These are phyloP conservation scores for Ooceraea biroi DNA, from an alignment of 1,140 invertebrate species.

Conservation along the genomic window DNA sequence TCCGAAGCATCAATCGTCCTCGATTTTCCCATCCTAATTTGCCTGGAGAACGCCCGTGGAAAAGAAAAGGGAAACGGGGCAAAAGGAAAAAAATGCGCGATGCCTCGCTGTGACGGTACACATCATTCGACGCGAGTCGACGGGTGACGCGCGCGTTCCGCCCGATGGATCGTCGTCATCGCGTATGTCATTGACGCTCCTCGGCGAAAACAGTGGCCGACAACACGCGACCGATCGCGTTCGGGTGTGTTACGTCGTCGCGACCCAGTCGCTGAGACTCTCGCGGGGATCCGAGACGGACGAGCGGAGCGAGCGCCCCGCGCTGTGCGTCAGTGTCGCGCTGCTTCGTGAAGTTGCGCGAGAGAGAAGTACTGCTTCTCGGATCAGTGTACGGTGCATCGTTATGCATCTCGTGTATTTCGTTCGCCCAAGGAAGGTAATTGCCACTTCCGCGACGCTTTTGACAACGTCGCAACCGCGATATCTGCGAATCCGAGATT, in stretches of 20 bases:
- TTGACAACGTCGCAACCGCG: not conserved
- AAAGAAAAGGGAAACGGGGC: not conserved
- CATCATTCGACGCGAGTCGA: slow-evolving; percentile 57
- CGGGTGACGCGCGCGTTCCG: slow-evolving; percentile 39
- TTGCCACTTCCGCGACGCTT: not conserved
- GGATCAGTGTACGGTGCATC: slow-evolving; percentile 2
- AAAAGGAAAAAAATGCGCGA: slow-evolving; percentile 70
- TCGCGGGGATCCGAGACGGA: slow-evolving; percentile 3
- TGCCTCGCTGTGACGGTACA: slow-evolving; percentile 52
- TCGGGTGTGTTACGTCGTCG: slow-evolving; percentile 3
- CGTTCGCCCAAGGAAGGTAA: slow-evolving; percentile 18
- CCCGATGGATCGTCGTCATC: slow-evolving; percentile 19
- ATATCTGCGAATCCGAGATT: too few species aligned
- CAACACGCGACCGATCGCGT: slow-evolving; percentile 61
- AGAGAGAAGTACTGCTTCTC: not conserved
- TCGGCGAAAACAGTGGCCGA: slow-evolving; percentile 44
- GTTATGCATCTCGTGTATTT: not conserved
- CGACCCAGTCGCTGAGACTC: not conserved
- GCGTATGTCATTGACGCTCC: slow-evolving; percentile 19
- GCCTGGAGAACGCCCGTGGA: slow-evolving; percentile 63
- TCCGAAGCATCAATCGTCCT: slow-evolving; percentile 76
- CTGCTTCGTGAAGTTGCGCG: not conserved
- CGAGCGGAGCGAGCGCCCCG: slow-evolving; percentile 18
- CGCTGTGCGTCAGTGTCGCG: not conserved
- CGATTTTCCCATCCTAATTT: slow-evolving; percentile 74